Evolutionary conservation across 2,797 vertebrate genomes (phyloP), one percentile per base, ranked within the genome.

Genomic region (Phoebastria nigripes): DNA sequence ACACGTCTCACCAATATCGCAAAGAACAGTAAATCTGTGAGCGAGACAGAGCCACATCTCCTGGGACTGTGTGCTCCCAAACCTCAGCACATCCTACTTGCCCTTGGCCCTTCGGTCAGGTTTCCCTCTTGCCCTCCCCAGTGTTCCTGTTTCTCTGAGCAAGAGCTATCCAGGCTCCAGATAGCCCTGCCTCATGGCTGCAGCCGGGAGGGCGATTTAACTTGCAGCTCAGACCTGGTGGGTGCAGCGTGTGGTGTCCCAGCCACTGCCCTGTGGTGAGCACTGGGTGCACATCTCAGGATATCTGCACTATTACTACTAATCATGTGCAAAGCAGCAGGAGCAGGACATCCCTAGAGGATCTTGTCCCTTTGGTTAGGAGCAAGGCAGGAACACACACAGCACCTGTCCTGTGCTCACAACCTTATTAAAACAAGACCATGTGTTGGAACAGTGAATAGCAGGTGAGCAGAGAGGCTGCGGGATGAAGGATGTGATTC

Each of bases 261-360:
- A 37, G 26, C 13, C 14, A 9, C 9, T 54, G 52, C 44, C 35
- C 33, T 0, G 0, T 12, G 9, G 11, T 3, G 49, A 62, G 56
- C 51, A 17, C 37, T 10, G 33, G 29, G 15, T 37, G 35, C 33
- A 31, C 37, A 12, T 21, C 37, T 42, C 4, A 3, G n/a, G 19
- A 9, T 19, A 8, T 9, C 39, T 47, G 41, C 77, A 25, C 49
- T 44, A 12, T 16, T 41, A 3, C 33, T 56, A 15, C 22, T 58
- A 20, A 35, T 26, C 29, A 12, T 1, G 10, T 31, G n/a, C 33
- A 66, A 28, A 51, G n/a, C 26, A 51, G 46, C 63, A 46, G 42
- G 15, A 67, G n/a, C 22, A 37, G 54, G n/a, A 11, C 42, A 58
- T 37, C n/a, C 54, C 46, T 33, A 19, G 31, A 65, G 8, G 21